These are phyloP conservation scores for Chrysolina haemoptera DNA, from an alignment of 2,888 invertebrate species.

Conservation along the genomic window DNA sequence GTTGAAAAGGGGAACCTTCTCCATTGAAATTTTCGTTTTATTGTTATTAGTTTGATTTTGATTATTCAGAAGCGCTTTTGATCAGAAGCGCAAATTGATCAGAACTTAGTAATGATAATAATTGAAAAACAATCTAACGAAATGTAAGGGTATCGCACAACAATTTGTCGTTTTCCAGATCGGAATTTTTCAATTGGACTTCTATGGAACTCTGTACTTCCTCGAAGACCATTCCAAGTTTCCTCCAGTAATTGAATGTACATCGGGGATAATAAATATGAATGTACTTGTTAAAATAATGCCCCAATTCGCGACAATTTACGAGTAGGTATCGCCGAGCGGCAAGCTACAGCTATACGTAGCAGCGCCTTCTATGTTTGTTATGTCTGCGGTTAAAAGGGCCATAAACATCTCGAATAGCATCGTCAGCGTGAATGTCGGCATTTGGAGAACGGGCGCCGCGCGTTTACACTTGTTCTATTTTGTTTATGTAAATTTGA, in stretches of 20 bases:
- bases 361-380: slow-evolving; percentile 40
- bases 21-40: too few relatives aligned
- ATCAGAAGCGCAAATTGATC: too few relatives aligned
- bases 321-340: slow-evolving; percentile 27
- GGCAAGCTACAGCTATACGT: slow-evolving; percentile 23
- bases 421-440: slow-evolving; percentile 54
- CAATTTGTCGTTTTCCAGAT: too few relatives aligned
- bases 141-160: too few relatives aligned
- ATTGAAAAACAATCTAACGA: too few relatives aligned
- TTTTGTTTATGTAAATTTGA: slow-evolving; percentile 61
- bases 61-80: too few relatives aligned
- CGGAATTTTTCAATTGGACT: too few relatives aligned
- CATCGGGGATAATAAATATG: slow-evolving; percentile 17
- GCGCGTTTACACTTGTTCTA: slow-evolving; percentile 60
- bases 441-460: slow-evolving; percentile 53
- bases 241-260: slow-evolving; percentile 11
- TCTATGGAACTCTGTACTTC: too few relatives aligned
- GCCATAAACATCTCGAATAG: slow-evolving; percentile 57
- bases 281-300: slow-evolving; percentile 29
- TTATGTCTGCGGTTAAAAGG: slow-evolving; percentile 55
- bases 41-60: too few relatives aligned
- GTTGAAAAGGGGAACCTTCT: too few relatives aligned
- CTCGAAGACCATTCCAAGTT: neutral
- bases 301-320: slow-evolving; percentile 24
- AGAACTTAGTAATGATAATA: too few relatives aligned